A percentile compares a stretch with the other conserved stretches of the same genome.
Evolutionary conservation across 2,888 invertebrate species (phyloP).

Genomic region (Agriopis marginaria): DNA sequence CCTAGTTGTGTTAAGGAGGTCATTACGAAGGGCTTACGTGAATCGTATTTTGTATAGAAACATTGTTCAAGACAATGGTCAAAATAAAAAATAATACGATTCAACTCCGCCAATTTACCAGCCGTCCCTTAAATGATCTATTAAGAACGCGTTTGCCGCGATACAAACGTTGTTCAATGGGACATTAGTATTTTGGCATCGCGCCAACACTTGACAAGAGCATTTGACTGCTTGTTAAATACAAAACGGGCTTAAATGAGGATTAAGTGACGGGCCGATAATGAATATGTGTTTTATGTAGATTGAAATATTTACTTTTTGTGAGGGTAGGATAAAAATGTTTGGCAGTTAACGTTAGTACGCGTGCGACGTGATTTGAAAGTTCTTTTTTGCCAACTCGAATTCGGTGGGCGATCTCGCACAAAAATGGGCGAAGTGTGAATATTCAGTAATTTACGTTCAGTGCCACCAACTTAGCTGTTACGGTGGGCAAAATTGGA

Average conservation of each 20-base stretch:
- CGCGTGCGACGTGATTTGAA: too few relatives aligned
- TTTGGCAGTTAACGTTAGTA: neutral
- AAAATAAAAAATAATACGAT: neutral
- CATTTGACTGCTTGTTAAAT: slow-evolving; percentile 70
- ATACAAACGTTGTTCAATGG: slow-evolving; percentile 84
- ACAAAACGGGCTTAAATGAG: slow-evolving; percentile 47
- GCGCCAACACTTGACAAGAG: slow-evolving; percentile 68
- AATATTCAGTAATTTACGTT: too few relatives aligned
- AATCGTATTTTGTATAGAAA: too few relatives aligned
- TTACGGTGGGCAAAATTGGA: too few relatives aligned
- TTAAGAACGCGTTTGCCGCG: slow-evolving; percentile 63
- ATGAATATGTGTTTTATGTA: slow-evolving; percentile 38
- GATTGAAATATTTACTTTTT: slow-evolving; percentile 26
- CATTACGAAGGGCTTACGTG: too few relatives aligned
- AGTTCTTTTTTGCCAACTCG: neutral
- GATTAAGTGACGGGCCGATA: slow-evolving; percentile 43
- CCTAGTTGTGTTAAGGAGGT: too few relatives aligned
- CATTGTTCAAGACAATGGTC: neutral
- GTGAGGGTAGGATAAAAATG: neutral
- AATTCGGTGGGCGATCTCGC: too few relatives aligned
- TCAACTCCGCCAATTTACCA: slow-evolving; percentile 52
- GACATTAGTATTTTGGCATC: slow-evolving; percentile 81
- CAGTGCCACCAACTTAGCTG: too few relatives aligned
- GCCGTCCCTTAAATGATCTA: slow-evolving; percentile 69
- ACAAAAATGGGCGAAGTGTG: too few relatives aligned